A percentile compares a stretch with the other conserved stretches of the same genome.
These are phyloP conservation scores for Leguminivora glycinivorella DNA, from an alignment of 1,140 invertebrate genomes.

Conservation along the genomic window DNA sequence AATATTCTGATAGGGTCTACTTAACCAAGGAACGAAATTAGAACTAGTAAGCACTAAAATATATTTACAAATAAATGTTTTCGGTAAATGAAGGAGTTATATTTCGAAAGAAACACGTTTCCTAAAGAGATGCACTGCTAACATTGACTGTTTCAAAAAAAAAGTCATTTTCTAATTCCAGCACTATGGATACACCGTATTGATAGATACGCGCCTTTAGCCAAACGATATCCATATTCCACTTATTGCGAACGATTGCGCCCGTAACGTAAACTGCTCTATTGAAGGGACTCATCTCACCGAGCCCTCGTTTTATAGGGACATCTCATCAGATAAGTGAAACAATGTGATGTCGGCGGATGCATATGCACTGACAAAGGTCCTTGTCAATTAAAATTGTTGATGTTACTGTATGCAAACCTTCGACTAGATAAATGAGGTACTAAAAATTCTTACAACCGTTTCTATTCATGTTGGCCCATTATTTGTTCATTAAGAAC, in stretches of 20 bases:
- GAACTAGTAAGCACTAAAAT: too few species aligned
- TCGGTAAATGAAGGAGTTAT: too few species aligned
- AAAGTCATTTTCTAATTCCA: too few species aligned
- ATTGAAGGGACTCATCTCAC: constrained; percentile 38
- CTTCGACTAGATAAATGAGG: constrained; percentile 37
- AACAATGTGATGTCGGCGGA: constrained; percentile 51
- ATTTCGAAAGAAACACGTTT: too few species aligned
- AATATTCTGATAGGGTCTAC: too few species aligned
- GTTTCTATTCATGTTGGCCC: constrained; percentile 18
- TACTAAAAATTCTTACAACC: constrained; percentile 36
- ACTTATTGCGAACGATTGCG: constrained; percentile 21
- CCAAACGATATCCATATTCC: constrained; percentile 42
- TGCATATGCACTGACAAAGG: constrained; percentile 51
- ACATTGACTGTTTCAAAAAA: too few species aligned
- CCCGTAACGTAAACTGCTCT: constrained; percentile 34
- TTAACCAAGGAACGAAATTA: too few species aligned
- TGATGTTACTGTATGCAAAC: constrained; percentile 51
- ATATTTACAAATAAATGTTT: too few species aligned
- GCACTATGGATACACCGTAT: neutral
- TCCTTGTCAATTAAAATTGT: constrained; percentile 57
- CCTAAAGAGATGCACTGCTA: too few species aligned
- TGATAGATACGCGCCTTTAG: constrained; percentile 41
- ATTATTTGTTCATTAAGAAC: constrained; percentile 36
- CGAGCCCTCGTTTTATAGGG: constrained; percentile 44
- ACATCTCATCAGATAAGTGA: constrained; percentile 48